Evolutionary conservation across 2,113 vertebrate genomes (phyloP), one percentile per base, ranked within the genome.

Genomic region (Tachysurus vachellii): DNA sequence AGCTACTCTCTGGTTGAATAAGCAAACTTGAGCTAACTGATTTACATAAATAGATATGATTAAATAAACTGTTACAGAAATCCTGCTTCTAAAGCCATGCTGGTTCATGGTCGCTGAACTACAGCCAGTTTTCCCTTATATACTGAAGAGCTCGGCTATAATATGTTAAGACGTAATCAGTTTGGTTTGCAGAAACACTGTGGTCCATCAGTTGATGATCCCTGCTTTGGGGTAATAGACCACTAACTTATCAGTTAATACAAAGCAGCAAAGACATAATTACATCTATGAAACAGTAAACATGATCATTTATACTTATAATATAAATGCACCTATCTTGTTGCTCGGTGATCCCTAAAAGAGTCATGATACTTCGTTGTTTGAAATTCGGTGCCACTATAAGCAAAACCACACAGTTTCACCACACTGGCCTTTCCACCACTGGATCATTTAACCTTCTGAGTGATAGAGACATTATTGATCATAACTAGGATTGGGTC

Each of bases 401-500:
- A 28, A 73, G 54, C 56, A 75, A 62, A 28, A 9, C 47, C 71
- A 42, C 47, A 77, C 62, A 56, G 19, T 80, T 80, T 80, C 54
- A 21, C n/a, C 54, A 57, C n/a, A 36, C 50, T 50, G 17, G 53
- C 54, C 12, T 19, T 10, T 5, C 17, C 54, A 80, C 50, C 50
- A 56, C 16, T 19, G 81, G 31, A 16, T 56, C 56, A 61, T 86
- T 82, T 82, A 44, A 10, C 73, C 73, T 19, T 66, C 4, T 84
- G 61, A 84, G 90, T 93, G 94, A 95, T 93, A 91, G 91, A 92
- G 91, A 92, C 91, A 91, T 93, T 93, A 94, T 95, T 90, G 93
- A 94, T 95, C 94, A 57, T 36, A 93, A 93, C 92, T 86, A 92
- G 90, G 85, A 91, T 90, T 88, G 92, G 91, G 92, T 92, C 92